Evolutionary conservation across 2,888 invertebrate species (phyloP), one percentile per base, ranked within the genome.

Genomic region (Lepidocyrtoides sp.): DNA sequence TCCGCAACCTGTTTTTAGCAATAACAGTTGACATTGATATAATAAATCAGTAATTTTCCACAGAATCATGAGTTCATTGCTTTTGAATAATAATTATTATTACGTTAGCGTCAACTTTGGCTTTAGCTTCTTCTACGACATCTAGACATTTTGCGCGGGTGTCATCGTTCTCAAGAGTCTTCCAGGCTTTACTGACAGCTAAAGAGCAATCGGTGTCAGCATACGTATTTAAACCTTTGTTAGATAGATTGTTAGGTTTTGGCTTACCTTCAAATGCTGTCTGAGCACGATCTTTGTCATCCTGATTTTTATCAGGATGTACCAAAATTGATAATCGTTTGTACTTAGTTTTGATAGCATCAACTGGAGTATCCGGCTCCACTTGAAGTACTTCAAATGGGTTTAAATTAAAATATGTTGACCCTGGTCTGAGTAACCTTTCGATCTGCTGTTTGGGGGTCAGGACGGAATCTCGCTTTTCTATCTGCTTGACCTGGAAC

Each of bases 301-400:
- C 98, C 96, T 97, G 97, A 96, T 99, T 99, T 96, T 99, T 99
- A 95, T 99, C 99, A 26, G 99, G 99, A 97, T 99, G 99, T 48
- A 99, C 99, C 95, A 99, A 96, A 95, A 99, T 98, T 20, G 99
- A 99, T 95, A 99, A 96, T 96, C 98, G 97, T 95, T 98, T 97
- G 95, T 99, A 99, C 95, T 99, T 99, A 95, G 98, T 99, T 95
- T 99, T 99, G 84, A 99, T 97, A 95, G 98, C 98, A 94, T 99
- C 98, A 86, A 99, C 95, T 23, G 98, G 96, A 12, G 97, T 96
- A 93, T 98, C 98, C 14, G 99, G 98, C 94, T 99, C 99, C 81
- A 98, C 97, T 96, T 98, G 98, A 86, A 98, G 96, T 2, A 98
- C 98, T 96, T 98, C 98, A 95, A 97, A 98, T 0, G 99, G 99